Percentiles rank a stretch among this genome's conserved stretches.
Evolutionary conservation across 2,888 invertebrate genomes (phyloP).

Genomic region (Metellina segmentata): DNA sequence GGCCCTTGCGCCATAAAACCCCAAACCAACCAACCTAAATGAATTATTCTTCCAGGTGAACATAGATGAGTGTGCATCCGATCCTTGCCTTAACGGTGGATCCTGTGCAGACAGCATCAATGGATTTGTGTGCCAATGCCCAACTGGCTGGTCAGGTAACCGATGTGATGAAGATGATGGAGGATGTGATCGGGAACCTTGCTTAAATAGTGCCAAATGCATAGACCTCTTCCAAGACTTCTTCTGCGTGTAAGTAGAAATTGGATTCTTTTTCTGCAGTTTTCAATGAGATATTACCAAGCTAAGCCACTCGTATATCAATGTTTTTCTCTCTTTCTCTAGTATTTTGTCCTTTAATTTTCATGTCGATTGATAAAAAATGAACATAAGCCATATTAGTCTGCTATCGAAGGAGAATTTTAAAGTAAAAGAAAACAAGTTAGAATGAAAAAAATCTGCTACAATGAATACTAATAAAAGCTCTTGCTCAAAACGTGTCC

Average conservation of each 20-base stretch:
- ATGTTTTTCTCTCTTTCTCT: too few relatives aligned
- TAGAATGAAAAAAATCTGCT: too few relatives aligned
- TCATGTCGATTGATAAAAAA: too few relatives aligned
- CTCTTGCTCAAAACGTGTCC: too few relatives aligned
- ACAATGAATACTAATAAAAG: too few relatives aligned
- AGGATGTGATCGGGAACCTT: slow-evolving; percentile 91
- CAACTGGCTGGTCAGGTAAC: slow-evolving; percentile 92
- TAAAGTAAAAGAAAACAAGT: too few relatives aligned
- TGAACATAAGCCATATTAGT: too few relatives aligned
- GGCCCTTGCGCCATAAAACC: too few relatives aligned
- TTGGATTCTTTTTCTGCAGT: neutral
- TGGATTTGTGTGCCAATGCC: slow-evolving; percentile 90
- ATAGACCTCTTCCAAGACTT: slow-evolving; percentile 95
- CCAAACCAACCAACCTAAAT: too few relatives aligned
- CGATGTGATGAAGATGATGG: slow-evolving; percentile 93
- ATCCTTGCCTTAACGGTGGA: slow-evolving; percentile 94
- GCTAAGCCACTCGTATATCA: too few relatives aligned
- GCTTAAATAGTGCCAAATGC: slow-evolving; percentile 94
- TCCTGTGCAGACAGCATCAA: slow-evolving; percentile 92
- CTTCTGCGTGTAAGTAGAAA: slow-evolving; percentile 87
- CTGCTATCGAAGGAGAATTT: too few relatives aligned
- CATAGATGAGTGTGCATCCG: slow-evolving; percentile 85
- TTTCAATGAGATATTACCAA: neutral
- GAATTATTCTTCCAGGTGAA: slow-evolving; percentile 72
- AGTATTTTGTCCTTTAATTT: too few relatives aligned